Conservation (phyloP, 1,140 invertebrate genomes). For the Lordiphosa collinella region DNA sequence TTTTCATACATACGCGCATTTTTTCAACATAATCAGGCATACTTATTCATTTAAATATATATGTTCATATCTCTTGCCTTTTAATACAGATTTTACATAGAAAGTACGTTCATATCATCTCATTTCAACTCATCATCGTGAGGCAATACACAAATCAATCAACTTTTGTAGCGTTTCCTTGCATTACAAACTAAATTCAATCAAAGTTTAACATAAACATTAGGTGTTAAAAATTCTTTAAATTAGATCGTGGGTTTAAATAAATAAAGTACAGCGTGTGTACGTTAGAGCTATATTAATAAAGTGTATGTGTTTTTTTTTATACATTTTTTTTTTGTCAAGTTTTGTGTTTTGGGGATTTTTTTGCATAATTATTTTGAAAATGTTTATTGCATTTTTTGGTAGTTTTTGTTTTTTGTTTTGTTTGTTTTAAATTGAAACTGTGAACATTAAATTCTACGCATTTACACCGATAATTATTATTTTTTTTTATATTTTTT, state of each 20-base stretch:
- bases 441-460: slow-evolving; percentile 74
- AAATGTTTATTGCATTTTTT: slow-evolving; percentile 68
- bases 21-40: slow-evolving; percentile 61
- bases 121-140: too few species aligned
- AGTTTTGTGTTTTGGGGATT: slow-evolving; percentile 40
- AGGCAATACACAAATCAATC: too few species aligned
- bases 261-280: slow-evolving; percentile 44
- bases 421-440: slow-evolving; percentile 62
- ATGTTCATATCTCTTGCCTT: slow-evolving; percentile 24
- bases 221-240: slow-evolving; percentile 20
- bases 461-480: slow-evolving; percentile 59
- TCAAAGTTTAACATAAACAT: slow-evolving; percentile 24
- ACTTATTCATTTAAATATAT: slow-evolving; percentile 36
- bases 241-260: slow-evolving; percentile 33
- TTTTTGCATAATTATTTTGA: slow-evolving; percentile 67
- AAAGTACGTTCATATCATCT: too few species aligned
- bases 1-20: slow-evolving; percentile 55
- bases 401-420: slow-evolving; percentile 31
- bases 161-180: too few species aligned
- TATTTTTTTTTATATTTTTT: slow-evolving; percentile 36
- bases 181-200: slow-evolving; percentile 6
- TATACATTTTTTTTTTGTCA: slow-evolving; percentile 36
- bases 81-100: slow-evolving; percentile 41
- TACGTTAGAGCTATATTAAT: slow-evolving; percentile 25
- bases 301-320: slow-evolving; percentile 35